Evolutionary conservation across 2,888 invertebrate genomes (phyloP).

Genomic region (Embidobia sp.): DNA sequence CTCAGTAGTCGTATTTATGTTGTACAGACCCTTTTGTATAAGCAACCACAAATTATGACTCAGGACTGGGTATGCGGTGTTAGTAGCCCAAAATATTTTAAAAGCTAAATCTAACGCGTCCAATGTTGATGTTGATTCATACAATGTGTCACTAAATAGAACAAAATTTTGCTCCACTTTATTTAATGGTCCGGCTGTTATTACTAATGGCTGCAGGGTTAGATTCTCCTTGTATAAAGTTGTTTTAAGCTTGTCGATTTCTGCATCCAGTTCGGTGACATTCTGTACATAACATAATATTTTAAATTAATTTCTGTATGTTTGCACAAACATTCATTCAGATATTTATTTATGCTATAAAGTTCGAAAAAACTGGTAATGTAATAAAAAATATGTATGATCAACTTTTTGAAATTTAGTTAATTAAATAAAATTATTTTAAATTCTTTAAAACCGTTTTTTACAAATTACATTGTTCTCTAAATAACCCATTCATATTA

Average conservation of each 20-base stretch:
- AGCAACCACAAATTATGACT: slow-evolving; percentile 14
- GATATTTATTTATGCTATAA: no score
- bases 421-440: no score
- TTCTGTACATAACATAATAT: no score
- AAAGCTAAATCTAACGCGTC: slow-evolving; percentile 27
- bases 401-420: no score
- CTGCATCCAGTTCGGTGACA: no score
- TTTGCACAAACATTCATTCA: no score
- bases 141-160: neutral
- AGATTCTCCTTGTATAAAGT: neutral
- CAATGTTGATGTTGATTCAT: slow-evolving; percentile 14
- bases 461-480: no score
- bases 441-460: no score
- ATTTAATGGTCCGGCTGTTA: neutral
- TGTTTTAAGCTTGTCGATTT: neutral
- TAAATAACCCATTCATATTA: no score
- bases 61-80: slow-evolving; percentile 30
- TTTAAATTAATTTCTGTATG: no score
- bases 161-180: slow-evolving; percentile 9
- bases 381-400: no score
- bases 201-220: slow-evolving; percentile 27
- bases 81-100: slow-evolving; percentile 23
- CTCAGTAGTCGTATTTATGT: neutral
- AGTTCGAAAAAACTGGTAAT: no score
- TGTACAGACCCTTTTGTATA: slow-evolving; percentile 14